Evolutionary conservation across 2,888 invertebrate genomes (phyloP), one percentile per base, ranked within the genome.

Genomic region (Lobophora halterata): DNA sequence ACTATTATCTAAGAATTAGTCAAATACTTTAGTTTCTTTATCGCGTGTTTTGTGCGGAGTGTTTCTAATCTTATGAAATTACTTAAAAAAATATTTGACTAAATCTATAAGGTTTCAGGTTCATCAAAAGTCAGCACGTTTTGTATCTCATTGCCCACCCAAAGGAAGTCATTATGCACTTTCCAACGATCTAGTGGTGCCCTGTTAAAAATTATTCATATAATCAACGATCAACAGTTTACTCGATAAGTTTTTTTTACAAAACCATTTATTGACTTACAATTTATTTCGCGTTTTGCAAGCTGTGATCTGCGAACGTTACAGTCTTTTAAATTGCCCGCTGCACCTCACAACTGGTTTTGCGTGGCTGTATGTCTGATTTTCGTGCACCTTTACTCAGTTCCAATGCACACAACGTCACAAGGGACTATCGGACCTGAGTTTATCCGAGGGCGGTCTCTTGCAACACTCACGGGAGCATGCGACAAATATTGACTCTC

Each of bases 81-180:
- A n/a, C n/a, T n/a, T n/a, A 14, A 23, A 13, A 24, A 16, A 13
- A 8, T 26, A 19, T 19, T 20, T 11, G n/a, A n/a, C 55, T 12
- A 18, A 34, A 58, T 60, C 52, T 43, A 35, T 19, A 45, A 52
- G 20, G 57, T 60, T 50, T 42, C 24, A 46, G 54, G 42, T 47
- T 43, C 31, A 48, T 57, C 53, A 44, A 50, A 42, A 58, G 61
- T 61, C 51, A 39, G 49, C 52, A 48, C 47, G 52, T 61, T 47
- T 62, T 71, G 73, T 74, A 79, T 76, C 77, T 78, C 71, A 71
- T 65, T 66, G 73, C 68, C 68, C 63, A 65, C 43, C 63, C 67
- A 71, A 61, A 81, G 85, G 85, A 86, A 85, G 73, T 86, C 78
- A 85, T 87, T 86, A 87, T 85, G 75, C 86, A 75, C 73, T 86